Evolutionary conservation across 2,113 vertebrate genomes (phyloP).

Genomic region (Pomatorhinus ruficollis): DNA sequence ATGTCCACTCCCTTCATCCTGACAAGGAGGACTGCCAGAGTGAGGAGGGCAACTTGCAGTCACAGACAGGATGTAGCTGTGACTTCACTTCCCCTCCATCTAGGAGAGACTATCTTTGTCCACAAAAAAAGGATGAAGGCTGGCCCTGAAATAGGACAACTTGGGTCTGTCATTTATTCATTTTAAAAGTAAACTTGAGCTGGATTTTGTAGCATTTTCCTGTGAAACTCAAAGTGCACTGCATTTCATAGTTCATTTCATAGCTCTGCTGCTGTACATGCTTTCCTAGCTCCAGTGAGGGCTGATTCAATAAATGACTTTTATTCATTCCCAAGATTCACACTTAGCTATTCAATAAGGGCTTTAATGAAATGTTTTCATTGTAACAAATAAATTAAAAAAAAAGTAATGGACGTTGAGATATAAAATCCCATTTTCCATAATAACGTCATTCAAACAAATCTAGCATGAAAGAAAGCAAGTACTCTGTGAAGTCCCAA

Average conservation of each 20-base stretch:
- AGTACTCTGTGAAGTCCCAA: conserved; percentile 48
- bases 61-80: not conserved
- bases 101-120: not conserved
- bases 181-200: not conserved
- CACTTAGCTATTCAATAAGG: conserved; percentile 28
- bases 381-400: conserved; percentile 23
- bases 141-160: not conserved
- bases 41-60: not conserved
- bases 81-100: not conserved
- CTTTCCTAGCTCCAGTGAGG: not conserved
- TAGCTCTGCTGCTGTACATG: not conserved
- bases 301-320: conserved; percentile 10
- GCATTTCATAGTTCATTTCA: too few species aligned
- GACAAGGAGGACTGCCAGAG: not conserved
- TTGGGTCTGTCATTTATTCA: not conserved
- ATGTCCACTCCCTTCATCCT: not conserved
- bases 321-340: conserved; percentile 41
- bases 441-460: conserved; percentile 65
- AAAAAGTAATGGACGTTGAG: conserved; percentile 36
- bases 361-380: conserved; percentile 48
- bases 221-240: not conserved
- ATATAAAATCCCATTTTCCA: conserved; percentile 57
- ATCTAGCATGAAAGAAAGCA: conserved; percentile 63
- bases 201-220: not conserved
- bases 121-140: not conserved